Conservation (phyloP, 2,797 vertebrate genomes). For the Anguilla pacifica region DNA sequence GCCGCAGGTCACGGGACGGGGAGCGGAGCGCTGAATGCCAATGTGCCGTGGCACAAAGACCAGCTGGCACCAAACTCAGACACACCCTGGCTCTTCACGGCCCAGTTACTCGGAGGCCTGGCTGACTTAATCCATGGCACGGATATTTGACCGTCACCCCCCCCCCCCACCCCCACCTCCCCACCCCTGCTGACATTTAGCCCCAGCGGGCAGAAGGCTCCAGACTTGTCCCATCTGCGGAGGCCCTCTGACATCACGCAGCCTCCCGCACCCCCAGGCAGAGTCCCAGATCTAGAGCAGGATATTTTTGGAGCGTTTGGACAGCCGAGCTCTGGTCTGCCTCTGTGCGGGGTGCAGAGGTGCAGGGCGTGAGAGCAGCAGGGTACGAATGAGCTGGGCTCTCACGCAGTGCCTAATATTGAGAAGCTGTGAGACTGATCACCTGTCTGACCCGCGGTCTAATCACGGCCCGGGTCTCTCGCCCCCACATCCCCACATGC, state of each 20-base stretch:
- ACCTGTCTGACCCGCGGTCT: neutral
- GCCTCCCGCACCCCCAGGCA: neutral
- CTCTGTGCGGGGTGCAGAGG: neutral
- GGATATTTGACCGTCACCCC: neutral
- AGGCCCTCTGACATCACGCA: neutral
- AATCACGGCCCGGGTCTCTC: neutral
- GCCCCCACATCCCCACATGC: neutral
- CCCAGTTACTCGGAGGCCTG: slow-evolving; percentile 10
- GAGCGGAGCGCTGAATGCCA: slow-evolving; percentile 48
- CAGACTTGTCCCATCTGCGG: neutral
- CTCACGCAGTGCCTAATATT: neutral
- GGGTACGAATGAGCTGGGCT: neutral
- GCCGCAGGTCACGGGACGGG: slow-evolving; percentile 46
- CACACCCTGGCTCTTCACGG: slow-evolving; percentile 16
- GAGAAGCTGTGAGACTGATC: slow-evolving; percentile 6
- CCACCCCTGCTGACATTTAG: neutral
- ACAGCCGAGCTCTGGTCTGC: neutral
- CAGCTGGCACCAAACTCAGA: slow-evolving; percentile 15
- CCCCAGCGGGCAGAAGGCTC: slow-evolving; percentile 5
- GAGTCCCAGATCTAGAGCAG: neutral
- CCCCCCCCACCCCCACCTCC: neutral
- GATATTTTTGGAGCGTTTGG: neutral
- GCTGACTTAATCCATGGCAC: neutral
- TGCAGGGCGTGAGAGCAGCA: neutral
- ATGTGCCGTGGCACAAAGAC: neutral